Evolutionary conservation across 2,888 invertebrate species (phyloP).

Genomic region (Noctua comes): DNA sequence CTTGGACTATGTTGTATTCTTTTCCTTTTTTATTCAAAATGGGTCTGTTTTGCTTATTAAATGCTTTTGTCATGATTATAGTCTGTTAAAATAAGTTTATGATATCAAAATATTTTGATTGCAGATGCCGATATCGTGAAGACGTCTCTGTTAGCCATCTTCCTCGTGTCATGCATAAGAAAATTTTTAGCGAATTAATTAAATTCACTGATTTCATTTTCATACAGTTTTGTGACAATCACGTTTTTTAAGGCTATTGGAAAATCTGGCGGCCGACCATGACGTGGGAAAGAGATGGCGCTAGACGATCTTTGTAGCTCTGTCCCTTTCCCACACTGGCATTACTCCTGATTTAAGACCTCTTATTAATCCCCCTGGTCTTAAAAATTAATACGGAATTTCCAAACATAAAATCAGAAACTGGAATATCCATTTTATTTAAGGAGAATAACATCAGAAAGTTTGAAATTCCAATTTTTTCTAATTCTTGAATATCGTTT

Average conservation of each 20-base stretch:
- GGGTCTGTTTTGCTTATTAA: background rate
- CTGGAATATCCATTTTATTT: background rate
- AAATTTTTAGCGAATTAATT: conserved; percentile 75
- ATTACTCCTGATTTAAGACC: no score
- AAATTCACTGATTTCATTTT: conserved; percentile 14
- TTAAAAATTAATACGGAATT: background rate
- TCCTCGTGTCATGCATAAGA: conserved; percentile 79
- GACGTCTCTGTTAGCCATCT: conserved; percentile 81
- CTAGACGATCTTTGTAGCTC: no score
- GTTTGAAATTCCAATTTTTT: background rate
- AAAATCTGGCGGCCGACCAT: conserved; percentile 5
- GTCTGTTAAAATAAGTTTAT: background rate
- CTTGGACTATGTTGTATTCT: no score
- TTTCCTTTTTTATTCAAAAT: no score
- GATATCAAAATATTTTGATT: conserved; percentile 31
- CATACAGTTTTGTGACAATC: conserved; percentile 33
- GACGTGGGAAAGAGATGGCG: no score
- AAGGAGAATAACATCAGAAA: background rate
- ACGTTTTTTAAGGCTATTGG: conserved; percentile 44
- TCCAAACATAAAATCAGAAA: background rate
- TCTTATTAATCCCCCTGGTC: no score
- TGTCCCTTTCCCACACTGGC: no score
- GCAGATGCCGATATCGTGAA: conserved; percentile 85
- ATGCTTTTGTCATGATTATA: background rate
- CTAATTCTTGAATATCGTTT: background rate